Evolutionary conservation across 30 jellyfish, hydroid and myxozoan species (phyloP), one percentile per base, ranked within the genome.

Genomic region (Hydra vulgaris): DNA sequence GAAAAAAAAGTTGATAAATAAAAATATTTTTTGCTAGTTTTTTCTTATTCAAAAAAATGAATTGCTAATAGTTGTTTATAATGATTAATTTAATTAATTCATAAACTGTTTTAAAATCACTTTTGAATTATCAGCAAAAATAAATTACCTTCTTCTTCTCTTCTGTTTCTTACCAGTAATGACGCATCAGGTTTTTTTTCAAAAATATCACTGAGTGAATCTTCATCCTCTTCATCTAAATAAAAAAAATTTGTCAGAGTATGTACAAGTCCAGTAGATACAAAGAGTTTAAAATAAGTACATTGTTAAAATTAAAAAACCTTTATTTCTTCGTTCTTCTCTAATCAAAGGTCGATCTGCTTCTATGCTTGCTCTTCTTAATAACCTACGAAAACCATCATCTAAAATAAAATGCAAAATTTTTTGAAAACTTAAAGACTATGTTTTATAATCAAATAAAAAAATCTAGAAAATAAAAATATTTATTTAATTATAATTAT

Each of bases 291-390:
- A 16, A 56, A 56, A 56, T 56, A 56, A 56, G n/a, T 56, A n/a
- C 16, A 56, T 56, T 15, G 16, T 56, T 19, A 19, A 4, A 21
- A 20, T 7, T 23, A 21, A 40, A 5, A 61, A 75, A 88, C 96
- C 96, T 84, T 81, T 89, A 67, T 77, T 81, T 7, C 86, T 73
- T 18, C 97, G 54, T 78, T 82, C 87, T 54, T 89, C 95, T 54
- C 97, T 73, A 19, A 89, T 55, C 20, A 89, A 84, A n/a, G 97
- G 97, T 66, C 95, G 88, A 67, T 89, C 97, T 23, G 87, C 93
- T 73, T 89, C 93, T 76, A 73, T 94, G 66, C 87, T 80, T 1
- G 87, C 87, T 80, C 87, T 67, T 21, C 87, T 71, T 4, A 80
- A 23, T 3, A 80, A 66, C 24, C 87, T 68, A 12, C 87, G 72